phyloP scores from a whole-genome alignment of 2,113 vertebrate species.

The Uria aalge region DNA sequence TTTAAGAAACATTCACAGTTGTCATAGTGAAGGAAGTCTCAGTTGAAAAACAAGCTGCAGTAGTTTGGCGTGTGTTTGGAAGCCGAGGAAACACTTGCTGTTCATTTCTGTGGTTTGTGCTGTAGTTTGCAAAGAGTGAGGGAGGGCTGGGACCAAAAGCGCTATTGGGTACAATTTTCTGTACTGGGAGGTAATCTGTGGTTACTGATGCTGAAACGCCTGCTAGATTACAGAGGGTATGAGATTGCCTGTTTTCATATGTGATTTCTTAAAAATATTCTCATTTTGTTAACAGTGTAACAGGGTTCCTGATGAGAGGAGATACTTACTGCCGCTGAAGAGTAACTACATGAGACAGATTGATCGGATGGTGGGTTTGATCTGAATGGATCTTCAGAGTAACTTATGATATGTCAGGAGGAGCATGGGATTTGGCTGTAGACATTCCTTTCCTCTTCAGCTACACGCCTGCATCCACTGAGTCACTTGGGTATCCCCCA shows the following conservation, averaged over 20 bases:
- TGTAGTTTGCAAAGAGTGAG: background rate
- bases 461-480: background rate
- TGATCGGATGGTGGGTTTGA: slow-evolving; percentile 94
- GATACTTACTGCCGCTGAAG: slow-evolving; percentile 90
- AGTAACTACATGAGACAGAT: slow-evolving; percentile 98
- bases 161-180: fast-evolving
- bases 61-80: background rate
- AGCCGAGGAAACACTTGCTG: background rate
- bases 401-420: background rate
- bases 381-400: slow-evolving; percentile 68
- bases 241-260: background rate
- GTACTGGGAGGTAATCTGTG: background rate
- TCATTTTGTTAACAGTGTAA: slow-evolving; percentile 78
- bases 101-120: background rate
- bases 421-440: background rate
- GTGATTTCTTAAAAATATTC: background rate
- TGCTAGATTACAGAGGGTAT: background rate
- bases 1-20: slow-evolving; percentile 17
- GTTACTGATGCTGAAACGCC: background rate
- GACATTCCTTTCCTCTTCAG: background rate
- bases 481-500: slow-evolving; percentile 2
- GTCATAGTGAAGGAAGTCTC: slow-evolving; percentile 33
- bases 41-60: slow-evolving; percentile 8
- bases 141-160: background rate
- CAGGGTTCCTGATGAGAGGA: slow-evolving; percentile 89